A percentile compares a stretch with the other conserved stretches of the same genome.
Evolutionary conservation across 92 coral and sea anemone genomes (phyloP).

Genomic region (Bergia sp.): DNA sequence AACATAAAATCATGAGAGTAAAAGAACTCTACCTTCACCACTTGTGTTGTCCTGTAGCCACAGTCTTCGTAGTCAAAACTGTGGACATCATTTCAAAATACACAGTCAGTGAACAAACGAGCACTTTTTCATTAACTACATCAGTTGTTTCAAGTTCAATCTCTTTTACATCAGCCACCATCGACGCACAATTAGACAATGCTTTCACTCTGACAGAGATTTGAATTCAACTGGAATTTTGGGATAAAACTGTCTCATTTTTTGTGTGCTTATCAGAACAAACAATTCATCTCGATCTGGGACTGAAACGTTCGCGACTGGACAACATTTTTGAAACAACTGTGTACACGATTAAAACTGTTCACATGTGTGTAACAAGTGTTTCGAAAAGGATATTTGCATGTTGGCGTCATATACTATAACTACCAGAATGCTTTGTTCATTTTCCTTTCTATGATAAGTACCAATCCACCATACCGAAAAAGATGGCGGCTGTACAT

Average conservation of each 20-base stretch:
- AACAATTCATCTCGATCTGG: no score
- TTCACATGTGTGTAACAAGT: no score
- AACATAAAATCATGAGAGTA: not conserved
- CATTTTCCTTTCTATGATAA: no score
- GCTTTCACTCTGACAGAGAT: not conserved
- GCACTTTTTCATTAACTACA: not conserved
- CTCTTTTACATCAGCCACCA: no score
- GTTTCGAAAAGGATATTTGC: no score
- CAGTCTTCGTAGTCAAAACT: slow-evolving; percentile 95
- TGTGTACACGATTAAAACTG: no score
- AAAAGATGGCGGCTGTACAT: no score
- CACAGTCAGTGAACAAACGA: not conserved
- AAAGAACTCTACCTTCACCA: slow-evolving; percentile 54
- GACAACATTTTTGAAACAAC: no score
- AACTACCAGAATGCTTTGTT: no score
- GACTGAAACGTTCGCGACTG: no score
- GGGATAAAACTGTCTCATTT: not conserved
- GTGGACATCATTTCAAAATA: not conserved
- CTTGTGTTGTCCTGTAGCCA: slow-evolving; percentile 78
- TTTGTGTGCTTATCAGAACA: not conserved
- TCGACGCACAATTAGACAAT: not conserved
- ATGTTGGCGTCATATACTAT: no score
- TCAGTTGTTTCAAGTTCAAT: not conserved
- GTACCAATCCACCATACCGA: no score
- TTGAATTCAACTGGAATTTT: not conserved